phyloP scores from a whole-genome alignment of 2,797 vertebrate genomes.

The Echiichthys vipera region DNA sequence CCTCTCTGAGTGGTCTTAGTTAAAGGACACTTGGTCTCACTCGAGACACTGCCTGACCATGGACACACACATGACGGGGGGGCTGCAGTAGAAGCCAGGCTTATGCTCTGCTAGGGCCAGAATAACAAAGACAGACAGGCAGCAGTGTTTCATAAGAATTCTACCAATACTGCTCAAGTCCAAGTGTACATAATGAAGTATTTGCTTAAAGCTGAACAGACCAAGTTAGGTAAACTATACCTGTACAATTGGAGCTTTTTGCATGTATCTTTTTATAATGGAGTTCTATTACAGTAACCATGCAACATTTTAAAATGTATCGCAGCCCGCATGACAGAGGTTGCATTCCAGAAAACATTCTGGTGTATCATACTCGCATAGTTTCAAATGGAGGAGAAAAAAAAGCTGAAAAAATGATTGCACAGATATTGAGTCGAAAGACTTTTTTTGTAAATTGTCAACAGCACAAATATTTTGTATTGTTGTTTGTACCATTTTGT shows the following conservation, averaged over 20 bases:
- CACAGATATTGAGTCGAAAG: conserved; percentile 84
- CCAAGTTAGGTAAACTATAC: conserved; percentile 76
- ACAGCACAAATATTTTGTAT: conserved; percentile 99
- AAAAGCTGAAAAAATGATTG: conserved; percentile 77
- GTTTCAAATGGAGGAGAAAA: conserved; percentile 70
- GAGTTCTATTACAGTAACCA: conserved; percentile 84
- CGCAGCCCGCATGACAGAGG: conserved; percentile 90
- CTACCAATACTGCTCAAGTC: conserved; percentile 64
- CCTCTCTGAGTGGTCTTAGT: conserved; percentile 44
- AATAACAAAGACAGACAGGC: conserved; percentile 40
- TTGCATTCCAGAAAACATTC: conserved; percentile 84
- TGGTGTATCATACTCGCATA: conserved; percentile 83
- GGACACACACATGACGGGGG: conserved; percentile 55
- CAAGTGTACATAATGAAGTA: conserved; percentile 86
- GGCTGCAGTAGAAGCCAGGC: conserved; percentile 49
- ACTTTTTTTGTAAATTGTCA: conserved; percentile 94
- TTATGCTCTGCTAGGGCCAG: conserved; percentile 36
- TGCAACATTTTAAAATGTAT: conserved; percentile 81
- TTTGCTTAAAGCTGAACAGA: conserved; percentile 84
- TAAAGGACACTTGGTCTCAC: conserved; percentile 45
- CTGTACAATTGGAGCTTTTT: conserved; percentile 86
- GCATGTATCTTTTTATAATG: conserved; percentile 93
- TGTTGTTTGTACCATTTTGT: conserved; percentile 99
- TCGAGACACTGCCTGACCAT: conserved; percentile 62
- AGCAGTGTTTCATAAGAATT: conserved; percentile 54